Evolutionary conservation across 2,888 invertebrate species (phyloP), one percentile per base, ranked within the genome.

Genomic region (Syrphus vitripennis): DNA sequence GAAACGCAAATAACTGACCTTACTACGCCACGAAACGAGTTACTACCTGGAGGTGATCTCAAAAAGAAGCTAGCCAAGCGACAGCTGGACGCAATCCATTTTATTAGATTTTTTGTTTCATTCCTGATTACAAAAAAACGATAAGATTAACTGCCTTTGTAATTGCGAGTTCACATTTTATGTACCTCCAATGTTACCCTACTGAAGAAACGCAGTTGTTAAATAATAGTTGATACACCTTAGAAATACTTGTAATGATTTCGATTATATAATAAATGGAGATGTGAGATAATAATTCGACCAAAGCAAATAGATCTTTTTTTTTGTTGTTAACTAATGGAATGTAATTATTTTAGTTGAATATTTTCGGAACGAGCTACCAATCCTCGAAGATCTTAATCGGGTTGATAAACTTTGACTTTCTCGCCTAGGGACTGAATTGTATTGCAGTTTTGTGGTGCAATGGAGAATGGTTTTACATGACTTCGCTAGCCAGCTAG

Each of bases 121-220:
- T 48, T 65, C 12, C 21, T 57, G 82, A 82, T 82, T 77, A 82
- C 77, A 50, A 82, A 42, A 16, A 31, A 71, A 16, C 34, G 82
- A 82, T 82, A 71, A 77, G 82, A 82, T 77, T 77, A 63, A 82
- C 77, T 65, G 50, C 82, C 50, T 53, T 57, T 82, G 77, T 77
- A 77, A 21, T 77, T 82, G 82, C 65, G 57, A 77, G 77, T 57
- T 71, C 31, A 76, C 10, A 55, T 69, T 50, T 5, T 74, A 29
- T 2, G 10, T 37, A 6, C 16, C 9, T 19, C 5, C 9, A 26
- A n/a, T 16, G 53, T 9, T n/a, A 9, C 6, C 9, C 24, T n/a
- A 21, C 14, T 24, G 34, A 34, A 67, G 67, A 48, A 63, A 63
- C 63, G 45, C 65, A 45, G 45, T 45, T 65, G 45, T 31, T 65